Evolutionary conservation across 2,797 vertebrate genomes (phyloP).

Genomic region (Sternotherus odoratus): DNA sequence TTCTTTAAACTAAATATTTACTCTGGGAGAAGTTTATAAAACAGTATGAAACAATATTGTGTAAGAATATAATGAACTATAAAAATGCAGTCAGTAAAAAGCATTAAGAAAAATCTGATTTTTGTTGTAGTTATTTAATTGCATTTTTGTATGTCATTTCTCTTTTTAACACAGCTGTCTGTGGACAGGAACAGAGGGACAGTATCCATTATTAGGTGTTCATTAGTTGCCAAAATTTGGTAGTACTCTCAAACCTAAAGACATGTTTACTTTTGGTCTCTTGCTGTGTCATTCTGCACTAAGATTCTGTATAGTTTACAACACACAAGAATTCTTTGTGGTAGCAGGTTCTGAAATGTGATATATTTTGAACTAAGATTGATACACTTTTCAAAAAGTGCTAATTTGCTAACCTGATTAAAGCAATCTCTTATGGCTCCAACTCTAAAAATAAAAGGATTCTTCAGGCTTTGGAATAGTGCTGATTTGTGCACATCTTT

Average conservation of each 20-base stretch:
- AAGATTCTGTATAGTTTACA: conserved; percentile 34
- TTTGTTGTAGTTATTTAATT: neutral
- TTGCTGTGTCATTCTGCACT: conserved; percentile 76
- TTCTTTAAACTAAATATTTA: neutral
- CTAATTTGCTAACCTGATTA: conserved; percentile 2
- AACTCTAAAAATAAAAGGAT: conserved; percentile 41
- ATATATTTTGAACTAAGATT: neutral
- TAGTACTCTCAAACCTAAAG: conserved; percentile 42
- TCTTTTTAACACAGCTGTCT: neutral
- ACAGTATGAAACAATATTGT: neutral
- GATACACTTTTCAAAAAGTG: conserved; percentile 19
- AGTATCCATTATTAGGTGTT: neutral
- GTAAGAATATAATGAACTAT: neutral
- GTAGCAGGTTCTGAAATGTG: neutral
- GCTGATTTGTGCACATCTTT: conserved; percentile 49
- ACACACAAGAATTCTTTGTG: neutral
- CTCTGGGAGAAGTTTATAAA: neutral
- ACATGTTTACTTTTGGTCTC: conserved; percentile 54
- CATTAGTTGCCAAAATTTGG: neutral
- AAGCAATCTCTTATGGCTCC: too few species aligned
- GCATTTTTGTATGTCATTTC: neutral
- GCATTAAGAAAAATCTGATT: neutral
- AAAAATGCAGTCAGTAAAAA: neutral
- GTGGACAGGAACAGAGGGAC: neutral
- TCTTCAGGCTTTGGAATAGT: conserved; percentile 41